These are phyloP conservation scores for Myodes glareolus DNA, from an alignment of 2,113 vertebrate genomes.

Conservation along the genomic window DNA sequence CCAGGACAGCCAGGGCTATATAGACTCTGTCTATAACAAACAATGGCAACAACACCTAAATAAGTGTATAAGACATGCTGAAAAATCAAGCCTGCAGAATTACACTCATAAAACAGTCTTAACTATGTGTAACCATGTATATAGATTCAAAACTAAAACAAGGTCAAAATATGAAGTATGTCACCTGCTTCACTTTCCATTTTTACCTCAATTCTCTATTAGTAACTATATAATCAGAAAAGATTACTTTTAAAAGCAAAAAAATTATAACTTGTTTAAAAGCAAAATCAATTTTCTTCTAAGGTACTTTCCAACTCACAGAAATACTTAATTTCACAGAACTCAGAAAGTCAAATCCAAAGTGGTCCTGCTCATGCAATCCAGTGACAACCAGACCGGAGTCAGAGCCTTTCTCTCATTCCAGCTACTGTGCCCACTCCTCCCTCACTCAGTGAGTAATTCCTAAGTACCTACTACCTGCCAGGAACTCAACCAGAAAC, in stretches of 20 bases:
- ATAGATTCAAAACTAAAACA: background rate
- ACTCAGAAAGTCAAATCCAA: background rate
- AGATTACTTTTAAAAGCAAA: constrained; percentile 34
- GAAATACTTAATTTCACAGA: constrained; percentile 40
- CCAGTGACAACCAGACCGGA: background rate
- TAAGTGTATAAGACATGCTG: background rate
- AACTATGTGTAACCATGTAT: background rate
- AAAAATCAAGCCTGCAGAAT: constrained; percentile 12
- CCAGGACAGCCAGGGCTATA: background rate
- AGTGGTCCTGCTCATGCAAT: background rate
- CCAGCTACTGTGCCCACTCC: background rate
- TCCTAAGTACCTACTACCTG: background rate
- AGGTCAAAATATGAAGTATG: constrained; percentile 21
- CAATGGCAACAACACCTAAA: background rate
- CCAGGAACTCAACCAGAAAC: background rate
- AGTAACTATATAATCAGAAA: constrained; percentile 9
- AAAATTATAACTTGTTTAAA: constrained; percentile 4
- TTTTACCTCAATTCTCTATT: background rate
- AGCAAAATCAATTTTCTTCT: constrained; percentile 3
- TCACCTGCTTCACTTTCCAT: background rate
- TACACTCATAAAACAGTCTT: background rate
- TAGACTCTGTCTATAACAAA: background rate
- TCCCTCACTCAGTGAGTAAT: background rate
- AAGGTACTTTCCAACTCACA: constrained; percentile 31
- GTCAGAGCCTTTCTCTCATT: background rate